phyloP scores from a whole-genome alignment of 2,888 invertebrate genomes.

The Lasioglossum figueresi region DNA sequence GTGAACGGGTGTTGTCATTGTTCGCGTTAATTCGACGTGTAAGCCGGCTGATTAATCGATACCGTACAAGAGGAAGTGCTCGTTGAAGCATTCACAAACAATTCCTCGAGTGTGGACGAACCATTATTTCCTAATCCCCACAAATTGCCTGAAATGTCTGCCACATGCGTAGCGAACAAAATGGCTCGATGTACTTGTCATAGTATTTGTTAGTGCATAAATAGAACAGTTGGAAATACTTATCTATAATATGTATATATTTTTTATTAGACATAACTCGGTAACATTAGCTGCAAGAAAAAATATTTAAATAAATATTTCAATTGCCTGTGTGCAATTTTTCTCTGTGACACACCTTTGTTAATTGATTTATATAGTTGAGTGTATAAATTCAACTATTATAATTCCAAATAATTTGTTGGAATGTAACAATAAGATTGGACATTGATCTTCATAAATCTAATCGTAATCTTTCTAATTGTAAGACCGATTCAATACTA shows the following conservation, averaged over 20 bases:
- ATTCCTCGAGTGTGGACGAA: slow-evolving; percentile 11
- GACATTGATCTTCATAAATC: no score
- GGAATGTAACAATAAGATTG: neutral
- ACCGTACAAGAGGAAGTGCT: slow-evolving; percentile 11
- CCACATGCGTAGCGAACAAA: neutral
- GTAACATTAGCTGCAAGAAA: neutral
- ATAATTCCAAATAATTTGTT: neutral
- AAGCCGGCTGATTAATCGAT: slow-evolving; percentile 37
- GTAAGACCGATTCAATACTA: no score
- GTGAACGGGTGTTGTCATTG: slow-evolving; percentile 34
- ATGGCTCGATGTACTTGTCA: neutral
- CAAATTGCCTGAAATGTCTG: neutral
- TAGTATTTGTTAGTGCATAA: neutral
- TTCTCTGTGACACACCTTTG: neutral
- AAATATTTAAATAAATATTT: neutral
- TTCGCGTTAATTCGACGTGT: slow-evolving; percentile 44
- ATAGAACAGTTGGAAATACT: neutral
- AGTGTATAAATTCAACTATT: neutral
- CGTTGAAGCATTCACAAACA: slow-evolving; percentile 3
- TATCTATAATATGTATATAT: neutral
- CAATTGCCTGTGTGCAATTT: neutral
- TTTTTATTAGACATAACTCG: neutral
- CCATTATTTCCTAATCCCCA: neutral
- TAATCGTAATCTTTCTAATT: no score
- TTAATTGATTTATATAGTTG: neutral